phyloP scores from a whole-genome alignment of 2,888 invertebrate species.

The Melangyna quadrimaculata region DNA sequence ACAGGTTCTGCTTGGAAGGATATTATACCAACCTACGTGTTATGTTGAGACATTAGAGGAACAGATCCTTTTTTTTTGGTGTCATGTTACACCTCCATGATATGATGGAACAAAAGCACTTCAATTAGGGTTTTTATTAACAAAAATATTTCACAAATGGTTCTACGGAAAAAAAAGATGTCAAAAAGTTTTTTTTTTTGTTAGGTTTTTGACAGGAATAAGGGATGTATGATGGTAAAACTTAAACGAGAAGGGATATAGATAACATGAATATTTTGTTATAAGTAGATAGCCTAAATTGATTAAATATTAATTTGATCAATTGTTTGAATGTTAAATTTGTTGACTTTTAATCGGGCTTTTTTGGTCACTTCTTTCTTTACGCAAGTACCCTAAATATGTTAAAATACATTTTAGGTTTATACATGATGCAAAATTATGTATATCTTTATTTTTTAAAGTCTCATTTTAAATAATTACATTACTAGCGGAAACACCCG shows the following conservation, averaged over 20 bases:
- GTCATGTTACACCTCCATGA: constrained; percentile 58
- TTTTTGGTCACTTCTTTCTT: too few species aligned
- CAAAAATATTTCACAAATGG: constrained; percentile 17
- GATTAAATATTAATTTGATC: too few species aligned
- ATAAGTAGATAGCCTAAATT: too few species aligned
- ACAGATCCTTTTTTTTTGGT: constrained; percentile 4
- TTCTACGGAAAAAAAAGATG: neutral
- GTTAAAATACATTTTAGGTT: too few species aligned
- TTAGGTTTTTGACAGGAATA: neutral
- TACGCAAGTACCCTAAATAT: too few species aligned
- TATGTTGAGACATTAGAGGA: neutral
- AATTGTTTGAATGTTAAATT: too few species aligned
- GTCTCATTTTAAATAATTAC: too few species aligned
- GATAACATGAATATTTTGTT: neutral
- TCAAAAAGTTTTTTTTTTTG: neutral
- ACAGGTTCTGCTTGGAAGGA: constrained; percentile 44
- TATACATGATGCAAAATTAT: too few species aligned
- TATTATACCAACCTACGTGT: neutral
- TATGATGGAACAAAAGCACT: constrained; percentile 35
- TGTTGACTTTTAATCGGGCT: too few species aligned
- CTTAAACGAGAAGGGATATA: neutral
- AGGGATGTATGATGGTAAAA: neutral
- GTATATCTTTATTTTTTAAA: too few species aligned
- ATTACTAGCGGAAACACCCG: too few species aligned
- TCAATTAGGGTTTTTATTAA: constrained; percentile 56